These are phyloP conservation scores for Pseudorectes ferrugineus DNA, from an alignment of 2,113 vertebrate species.

Conservation along the genomic window DNA sequence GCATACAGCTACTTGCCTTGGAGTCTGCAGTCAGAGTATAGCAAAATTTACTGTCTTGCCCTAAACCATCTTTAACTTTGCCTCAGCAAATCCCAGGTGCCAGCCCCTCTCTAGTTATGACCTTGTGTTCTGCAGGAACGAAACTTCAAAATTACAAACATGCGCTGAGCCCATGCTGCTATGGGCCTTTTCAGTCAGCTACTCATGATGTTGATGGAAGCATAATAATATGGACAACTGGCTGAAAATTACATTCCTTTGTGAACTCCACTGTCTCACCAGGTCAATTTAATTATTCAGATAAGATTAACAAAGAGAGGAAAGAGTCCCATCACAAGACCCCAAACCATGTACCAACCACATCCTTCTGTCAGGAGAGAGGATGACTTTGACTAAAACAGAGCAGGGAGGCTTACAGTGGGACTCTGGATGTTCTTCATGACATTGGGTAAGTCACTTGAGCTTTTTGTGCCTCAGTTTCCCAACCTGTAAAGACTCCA, in stretches of 20 bases:
- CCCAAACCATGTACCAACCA: neutral
- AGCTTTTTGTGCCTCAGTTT: neutral
- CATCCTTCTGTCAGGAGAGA: neutral
- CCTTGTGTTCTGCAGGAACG: neutral
- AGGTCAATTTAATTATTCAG: conserved; percentile 51
- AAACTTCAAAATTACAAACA: neutral
- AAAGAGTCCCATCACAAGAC: neutral
- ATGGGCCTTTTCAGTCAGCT: neutral
- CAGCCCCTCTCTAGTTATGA: neutral
- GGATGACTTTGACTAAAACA: neutral
- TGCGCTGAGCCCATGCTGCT: neutral
- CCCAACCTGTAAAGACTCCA: neutral
- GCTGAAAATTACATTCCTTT: neutral
- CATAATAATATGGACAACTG: neutral
- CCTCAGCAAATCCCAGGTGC: neutral
- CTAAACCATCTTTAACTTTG: neutral
- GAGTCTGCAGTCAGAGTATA: neutral
- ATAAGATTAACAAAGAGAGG: conserved; percentile 2
- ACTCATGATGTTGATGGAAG: neutral
- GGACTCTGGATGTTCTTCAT: neutral
- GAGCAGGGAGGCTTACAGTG: neutral
- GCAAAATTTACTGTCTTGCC: neutral
- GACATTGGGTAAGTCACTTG: neutral
- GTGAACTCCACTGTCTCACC: neutral
- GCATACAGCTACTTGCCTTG: neutral